Base-by-base conservation (phyloP, 2,888 invertebrate genomes). In the Coelinius sp. region DNA sequence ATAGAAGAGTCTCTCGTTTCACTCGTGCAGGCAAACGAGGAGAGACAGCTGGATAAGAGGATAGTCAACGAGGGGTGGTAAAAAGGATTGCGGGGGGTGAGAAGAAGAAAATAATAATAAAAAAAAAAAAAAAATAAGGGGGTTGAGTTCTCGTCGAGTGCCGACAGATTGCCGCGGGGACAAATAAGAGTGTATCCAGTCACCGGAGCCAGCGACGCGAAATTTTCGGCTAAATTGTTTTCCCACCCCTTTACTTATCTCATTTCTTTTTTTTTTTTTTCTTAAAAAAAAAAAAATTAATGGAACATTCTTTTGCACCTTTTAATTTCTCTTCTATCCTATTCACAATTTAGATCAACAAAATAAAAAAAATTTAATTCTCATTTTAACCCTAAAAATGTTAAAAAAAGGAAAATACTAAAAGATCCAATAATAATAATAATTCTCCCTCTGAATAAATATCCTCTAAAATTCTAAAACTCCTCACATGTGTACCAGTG, bases 201-300 rank as follows among this genome's bases (percentile, higher is more conserved):
- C 80, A 81, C 81, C 78, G 78, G 82, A 84, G 77, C 75, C 46
- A 82, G 81, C 83, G 83, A 85, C 81, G 83, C 80, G 82, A 85
- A 68, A 69, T 84, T 84, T n/a, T 84, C 81, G 84, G 79, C 78
- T 82, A 84, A 85, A 85, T 85, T 85, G 85, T 85, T 85, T 85
- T 83, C 81, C 79, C 59, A 31, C 56, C 31, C 56, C 31, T 27
- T n/a, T 56, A 27, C 56, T 25, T 31, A 31, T 31, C 17, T 2
- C 27, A 14, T n/a, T n/a, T n/a, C 56, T 5, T 14, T 59, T 59
- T 6, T 35, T 22, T 22, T 53, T 25, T 27, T 59, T 31, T 7
- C 2, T 6, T 8, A 6, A 1, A 35, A 12, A 10, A 59, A 59
- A 20, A 35, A 10, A 31, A 14, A 27, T 4, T 56, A 31, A 31